These are phyloP conservation scores for Noctua comes DNA, from an alignment of 2,888 invertebrate species.

Conservation along the genomic window DNA sequence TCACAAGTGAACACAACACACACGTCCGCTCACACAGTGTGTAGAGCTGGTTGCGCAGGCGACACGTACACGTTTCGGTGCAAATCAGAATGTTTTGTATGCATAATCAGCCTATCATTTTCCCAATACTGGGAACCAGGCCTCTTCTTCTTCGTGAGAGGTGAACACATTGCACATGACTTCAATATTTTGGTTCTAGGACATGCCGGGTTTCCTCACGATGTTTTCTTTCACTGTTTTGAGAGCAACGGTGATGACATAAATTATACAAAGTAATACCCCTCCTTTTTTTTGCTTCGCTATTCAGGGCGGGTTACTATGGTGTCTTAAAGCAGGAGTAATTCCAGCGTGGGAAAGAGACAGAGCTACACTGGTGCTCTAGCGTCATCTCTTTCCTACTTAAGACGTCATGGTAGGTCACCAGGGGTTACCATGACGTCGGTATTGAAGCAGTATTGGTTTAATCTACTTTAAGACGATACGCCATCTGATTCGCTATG, in stretches of 20 bases:
- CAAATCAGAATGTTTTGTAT: neutral
- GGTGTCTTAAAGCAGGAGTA: no score
- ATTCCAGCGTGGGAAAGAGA: no score
- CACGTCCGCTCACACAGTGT: neutral
- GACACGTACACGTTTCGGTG: neutral
- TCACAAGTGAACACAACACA: neutral
- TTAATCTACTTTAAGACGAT: neutral
- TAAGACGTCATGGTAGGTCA: no score
- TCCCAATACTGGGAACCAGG: neutral
- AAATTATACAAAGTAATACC: no score
- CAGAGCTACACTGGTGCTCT: no score
- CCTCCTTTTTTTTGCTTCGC: neutral
- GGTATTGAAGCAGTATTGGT: neutral
- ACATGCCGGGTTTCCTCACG: no score
- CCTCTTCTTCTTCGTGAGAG: neutral
- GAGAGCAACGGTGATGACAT: no score
- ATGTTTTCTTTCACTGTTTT: no score
- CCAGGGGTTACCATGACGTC: neutral
- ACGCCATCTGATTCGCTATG: neutral
- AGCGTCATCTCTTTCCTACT: no score
- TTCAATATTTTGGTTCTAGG: neutral
- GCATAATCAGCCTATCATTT: neutral
- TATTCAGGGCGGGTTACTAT: no score
- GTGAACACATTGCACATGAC: neutral
- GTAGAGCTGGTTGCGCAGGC: neutral